Percentiles rank a stretch among this genome's conserved stretches.
These are phyloP conservation scores for Rattus norvegicus DNA, from an alignment of 2,113 vertebrate genomes.

Conservation along the genomic window GRCr8 NC_086026.1:74251501-74252000, in stretches of 20 bases:
- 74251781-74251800: neutral
- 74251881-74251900: neutral
- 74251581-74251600: constrained; percentile 12
- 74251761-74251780: neutral
- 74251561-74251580: constrained; percentile 25
- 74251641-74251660: neutral
- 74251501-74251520: neutral
- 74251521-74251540: neutral
- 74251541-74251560: neutral
- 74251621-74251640: constrained; percentile 44
- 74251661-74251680: constrained; percentile 15
- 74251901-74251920: neutral
- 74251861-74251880: neutral
- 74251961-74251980: constrained; percentile 4
- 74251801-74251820: neutral
- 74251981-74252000: neutral
- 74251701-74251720: neutral
- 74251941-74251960: neutral
- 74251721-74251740: neutral
- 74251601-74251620: neutral
- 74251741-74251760: neutral
- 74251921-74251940: neutral
- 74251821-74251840: neutral
- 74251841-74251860: neutral
- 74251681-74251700: neutral